Evolutionary conservation across 2,113 vertebrate species (phyloP), one percentile per base, ranked within the genome.

Genomic region (Phyllostomus hastatus): DNA sequence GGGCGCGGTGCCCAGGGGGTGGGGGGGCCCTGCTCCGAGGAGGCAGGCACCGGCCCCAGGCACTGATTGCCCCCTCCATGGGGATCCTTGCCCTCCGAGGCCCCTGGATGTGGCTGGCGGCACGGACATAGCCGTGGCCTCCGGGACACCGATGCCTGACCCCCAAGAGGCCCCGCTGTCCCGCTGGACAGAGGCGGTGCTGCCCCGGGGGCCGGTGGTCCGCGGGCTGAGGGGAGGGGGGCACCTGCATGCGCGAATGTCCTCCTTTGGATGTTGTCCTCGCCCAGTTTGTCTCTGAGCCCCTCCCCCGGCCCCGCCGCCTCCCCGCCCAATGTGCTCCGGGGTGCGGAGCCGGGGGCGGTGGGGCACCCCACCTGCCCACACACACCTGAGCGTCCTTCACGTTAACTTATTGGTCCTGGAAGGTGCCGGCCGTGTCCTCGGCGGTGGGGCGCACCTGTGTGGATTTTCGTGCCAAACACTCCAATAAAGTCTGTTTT

Each of bases 401-500:
- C 3, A 4, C 17, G 24, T 76, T 97, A 95, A 95, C 94, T 97
- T 95, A 95, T 80, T 95, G 96, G 59, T 86, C 73, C 90, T 66
- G 0, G n/a, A 1, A 26, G 70, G 76, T 17, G 66, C 88, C 15
- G 15, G 48, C n/a, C 1, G 28, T 6, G 35, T 66, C 12, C 61
- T 73, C 10, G 5, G 78, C 69, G 35, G 69, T 22, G 3, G 70
- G 84, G 82, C 10, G 52, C 78, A 57, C 87, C 43, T 48, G 73
- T 59, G 54, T 82, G 80, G 83, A 35, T 52, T 19, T 33, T 31
- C 4, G 72, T 88, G 85, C 91, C 88, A 91, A 66, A 94, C 50
- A 38, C 72, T 67, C 86, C 94, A 98, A 97, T 98, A 97, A 98
- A 98, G 83, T 94, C 80, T 94, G 80, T 86, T 48, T 69, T 95